Evolutionary conservation across 2,797 vertebrate species (phyloP).

Genomic region (Parauchenoglanis punctatus): DNA sequence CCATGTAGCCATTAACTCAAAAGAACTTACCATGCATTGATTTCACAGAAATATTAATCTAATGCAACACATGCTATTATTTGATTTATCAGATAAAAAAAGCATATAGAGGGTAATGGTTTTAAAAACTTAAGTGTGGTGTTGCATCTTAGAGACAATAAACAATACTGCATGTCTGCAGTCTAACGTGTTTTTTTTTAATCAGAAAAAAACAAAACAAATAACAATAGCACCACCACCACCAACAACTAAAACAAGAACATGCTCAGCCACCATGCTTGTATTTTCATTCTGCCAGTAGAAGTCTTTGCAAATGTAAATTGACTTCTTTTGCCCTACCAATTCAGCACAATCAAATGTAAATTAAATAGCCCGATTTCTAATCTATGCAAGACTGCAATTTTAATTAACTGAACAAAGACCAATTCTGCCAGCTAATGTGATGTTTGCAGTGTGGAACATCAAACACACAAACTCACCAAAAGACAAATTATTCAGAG

Average conservation of each 20-base stretch:
- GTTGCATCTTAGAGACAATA: background rate
- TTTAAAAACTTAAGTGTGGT: background rate
- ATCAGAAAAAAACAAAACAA: background rate
- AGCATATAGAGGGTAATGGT: background rate
- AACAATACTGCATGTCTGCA: background rate
- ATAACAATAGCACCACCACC: no score
- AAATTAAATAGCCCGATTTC: constrained; percentile 76
- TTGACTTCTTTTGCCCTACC: constrained; percentile 64
- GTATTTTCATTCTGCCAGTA: constrained; percentile 54
- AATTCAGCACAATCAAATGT: constrained; percentile 79
- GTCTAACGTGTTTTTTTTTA: background rate
- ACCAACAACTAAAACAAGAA: background rate
- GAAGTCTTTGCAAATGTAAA: constrained; percentile 80
- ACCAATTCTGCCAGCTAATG: constrained; percentile 63
- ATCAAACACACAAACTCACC: constrained; percentile 68
- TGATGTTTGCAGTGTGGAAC: constrained; percentile 66
- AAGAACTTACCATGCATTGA: background rate
- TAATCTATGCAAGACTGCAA: constrained; percentile 74
- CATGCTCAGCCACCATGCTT: constrained; percentile 37
- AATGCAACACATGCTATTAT: background rate
- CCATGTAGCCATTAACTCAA: background rate
- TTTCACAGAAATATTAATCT: background rate
- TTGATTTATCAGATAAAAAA: background rate
- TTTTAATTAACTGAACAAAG: constrained; percentile 77
- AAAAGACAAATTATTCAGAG: constrained; percentile 52